These are phyloP conservation scores for Lipophrys pholis DNA, from an alignment of 2,113 vertebrate species.

Conservation along the genomic window DNA sequence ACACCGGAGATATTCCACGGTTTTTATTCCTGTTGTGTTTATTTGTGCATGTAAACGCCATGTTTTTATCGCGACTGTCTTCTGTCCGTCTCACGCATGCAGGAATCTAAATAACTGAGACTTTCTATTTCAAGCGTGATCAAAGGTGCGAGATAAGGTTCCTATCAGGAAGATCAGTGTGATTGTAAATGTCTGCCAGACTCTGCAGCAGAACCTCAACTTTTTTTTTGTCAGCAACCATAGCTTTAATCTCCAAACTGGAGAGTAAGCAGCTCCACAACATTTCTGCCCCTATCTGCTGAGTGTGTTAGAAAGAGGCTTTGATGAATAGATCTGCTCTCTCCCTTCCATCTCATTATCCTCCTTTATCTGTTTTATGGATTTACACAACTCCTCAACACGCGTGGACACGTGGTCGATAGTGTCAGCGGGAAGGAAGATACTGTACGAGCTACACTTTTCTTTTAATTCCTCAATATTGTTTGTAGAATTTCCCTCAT, in stretches of 20 bases:
- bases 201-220: no score
- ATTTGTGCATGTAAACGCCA: neutral
- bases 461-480: constrained; percentile 21
- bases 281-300: constrained; percentile 64
- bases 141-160: constrained; percentile 3
- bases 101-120: neutral
- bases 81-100: neutral
- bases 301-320: constrained; percentile 79
- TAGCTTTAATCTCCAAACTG: constrained; percentile 74
- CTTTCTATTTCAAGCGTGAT: constrained; percentile 2
- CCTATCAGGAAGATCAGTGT: neutral
- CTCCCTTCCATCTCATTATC: constrained; percentile 79
- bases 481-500: constrained; percentile 36
- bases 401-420: constrained; percentile 59
- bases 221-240: constrained; percentile 49
- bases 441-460: constrained; percentile 29
- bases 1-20: neutral
- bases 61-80: neutral
- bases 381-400: constrained; percentile 75
- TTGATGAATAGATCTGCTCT: constrained; percentile 79
- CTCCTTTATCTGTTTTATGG: constrained; percentile 76
- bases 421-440: constrained; percentile 49
- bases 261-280: constrained; percentile 64
- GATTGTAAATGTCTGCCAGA: constrained; percentile 3
- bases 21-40: neutral